Percentiles rank a stretch among this genome's conserved stretches.
Conservation (phyloP, 2,113 vertebrate genomes). For the Tachysurus vachellii region DNA sequence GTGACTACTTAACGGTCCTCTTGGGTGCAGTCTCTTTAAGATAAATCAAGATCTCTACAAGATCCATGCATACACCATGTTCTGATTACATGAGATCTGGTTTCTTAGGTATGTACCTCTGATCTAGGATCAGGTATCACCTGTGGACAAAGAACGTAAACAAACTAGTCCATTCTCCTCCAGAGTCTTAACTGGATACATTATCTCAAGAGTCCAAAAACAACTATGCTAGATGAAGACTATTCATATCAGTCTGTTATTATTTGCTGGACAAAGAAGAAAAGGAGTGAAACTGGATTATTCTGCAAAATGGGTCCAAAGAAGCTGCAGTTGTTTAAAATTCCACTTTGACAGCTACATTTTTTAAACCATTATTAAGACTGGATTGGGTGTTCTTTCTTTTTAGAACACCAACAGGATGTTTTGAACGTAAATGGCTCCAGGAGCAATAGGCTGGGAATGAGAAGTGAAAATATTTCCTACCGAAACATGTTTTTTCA, state of each 20-base stretch:
- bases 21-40: neutral
- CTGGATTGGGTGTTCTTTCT: neutral
- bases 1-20: constrained; percentile 4
- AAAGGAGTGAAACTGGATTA: constrained; percentile 8
- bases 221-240: neutral
- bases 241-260: constrained; percentile 23
- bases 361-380: constrained; percentile 5
- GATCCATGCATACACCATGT: neutral
- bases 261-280: constrained; percentile 18
- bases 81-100: neutral
- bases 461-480: constrained; percentile 35
- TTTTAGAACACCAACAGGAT: constrained; percentile 48
- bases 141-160: constrained; percentile 11
- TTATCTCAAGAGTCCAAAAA: constrained; percentile 6
- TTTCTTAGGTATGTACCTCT: constrained; percentile 19
- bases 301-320: constrained; percentile 12
- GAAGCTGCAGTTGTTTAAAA: constrained; percentile 1
- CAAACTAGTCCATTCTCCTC: neutral
- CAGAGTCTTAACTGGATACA: constrained; percentile 21
- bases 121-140: constrained; percentile 12
- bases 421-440: constrained; percentile 41
- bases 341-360: constrained; percentile 29
- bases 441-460: constrained; percentile 13
- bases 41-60: constrained; percentile 20
- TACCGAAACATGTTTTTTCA: constrained; percentile 46